phyloP scores from a whole-genome alignment of 2,797 vertebrate genomes.

The Trachops cirrhosus region DNA sequence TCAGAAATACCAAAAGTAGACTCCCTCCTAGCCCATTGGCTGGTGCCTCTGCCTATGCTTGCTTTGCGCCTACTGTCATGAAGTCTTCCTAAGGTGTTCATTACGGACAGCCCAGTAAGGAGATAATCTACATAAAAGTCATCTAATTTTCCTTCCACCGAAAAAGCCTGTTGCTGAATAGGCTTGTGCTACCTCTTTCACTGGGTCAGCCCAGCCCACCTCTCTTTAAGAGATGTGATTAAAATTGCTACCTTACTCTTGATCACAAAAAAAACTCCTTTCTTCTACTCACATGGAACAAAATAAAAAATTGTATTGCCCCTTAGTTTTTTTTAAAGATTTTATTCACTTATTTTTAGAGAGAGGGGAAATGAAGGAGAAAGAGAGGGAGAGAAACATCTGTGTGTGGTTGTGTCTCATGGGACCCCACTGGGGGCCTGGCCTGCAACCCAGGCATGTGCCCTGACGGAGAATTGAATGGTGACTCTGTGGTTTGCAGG shows the following conservation, averaged over 20 bases:
- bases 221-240: neutral
- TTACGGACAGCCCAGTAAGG: neutral
- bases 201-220: neutral
- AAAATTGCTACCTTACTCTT: neutral
- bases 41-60: neutral
- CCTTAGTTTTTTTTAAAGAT: neutral
- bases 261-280: neutral
- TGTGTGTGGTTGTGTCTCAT: no score
- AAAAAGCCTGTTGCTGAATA: neutral
- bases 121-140: neutral
- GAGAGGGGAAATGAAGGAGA: no score
- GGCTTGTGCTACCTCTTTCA: neutral
- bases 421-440: no score
- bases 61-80: neutral
- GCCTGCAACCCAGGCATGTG: no score
- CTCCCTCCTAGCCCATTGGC: neutral
- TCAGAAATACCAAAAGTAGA: neutral
- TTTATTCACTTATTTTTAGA: no score
- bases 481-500: no score
- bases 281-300: neutral
- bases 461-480: no score
- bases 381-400: no score
- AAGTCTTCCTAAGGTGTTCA: neutral
- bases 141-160: neutral
- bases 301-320: neutral